These are phyloP conservation scores for Halesus radiatus DNA, from an alignment of 1,140 invertebrate genomes.

Conservation along the genomic window DNA sequence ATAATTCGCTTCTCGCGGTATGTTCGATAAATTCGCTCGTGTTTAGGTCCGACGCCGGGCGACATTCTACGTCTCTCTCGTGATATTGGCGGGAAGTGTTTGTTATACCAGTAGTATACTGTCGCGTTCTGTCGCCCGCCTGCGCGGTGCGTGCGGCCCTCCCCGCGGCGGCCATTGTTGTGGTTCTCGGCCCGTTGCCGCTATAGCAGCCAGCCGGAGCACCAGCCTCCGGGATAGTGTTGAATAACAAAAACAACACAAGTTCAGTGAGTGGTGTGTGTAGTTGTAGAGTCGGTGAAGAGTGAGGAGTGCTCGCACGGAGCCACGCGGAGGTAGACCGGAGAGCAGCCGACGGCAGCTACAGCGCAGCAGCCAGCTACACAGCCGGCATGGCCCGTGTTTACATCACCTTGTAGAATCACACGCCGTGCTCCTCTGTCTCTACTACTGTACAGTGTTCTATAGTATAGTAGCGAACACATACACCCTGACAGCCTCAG, in stretches of 20 bases:
- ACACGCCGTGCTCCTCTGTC: neutral
- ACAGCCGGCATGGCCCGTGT: conserved; percentile 25
- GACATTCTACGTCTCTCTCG: conserved; percentile 25
- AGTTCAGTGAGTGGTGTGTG: neutral
- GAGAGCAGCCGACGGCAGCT: neutral
- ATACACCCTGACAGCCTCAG: neutral
- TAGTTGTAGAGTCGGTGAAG: neutral
- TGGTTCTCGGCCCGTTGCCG: conserved; percentile 33
- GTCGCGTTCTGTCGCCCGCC: conserved; percentile 22
- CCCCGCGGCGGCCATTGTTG: conserved; percentile 50
- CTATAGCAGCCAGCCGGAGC: conserved; percentile 23
- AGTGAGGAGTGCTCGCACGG: neutral
- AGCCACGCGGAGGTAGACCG: neutral
- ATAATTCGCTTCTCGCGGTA: conserved; percentile 60
- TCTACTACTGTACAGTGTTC: no score
- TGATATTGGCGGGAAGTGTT: conserved; percentile 43
- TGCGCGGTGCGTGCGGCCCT: conserved; percentile 49
- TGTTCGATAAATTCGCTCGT: conserved; percentile 55
- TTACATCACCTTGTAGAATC: conserved; percentile 35
- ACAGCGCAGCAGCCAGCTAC: neutral
- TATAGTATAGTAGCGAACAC: no score
- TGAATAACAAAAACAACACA: neutral
- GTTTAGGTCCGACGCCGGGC: conserved; percentile 3
- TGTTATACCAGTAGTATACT: neutral
- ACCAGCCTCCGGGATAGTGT: neutral